Conservation (phyloP, 1,140 invertebrate species). For the Probaryconus sp. region DNA sequence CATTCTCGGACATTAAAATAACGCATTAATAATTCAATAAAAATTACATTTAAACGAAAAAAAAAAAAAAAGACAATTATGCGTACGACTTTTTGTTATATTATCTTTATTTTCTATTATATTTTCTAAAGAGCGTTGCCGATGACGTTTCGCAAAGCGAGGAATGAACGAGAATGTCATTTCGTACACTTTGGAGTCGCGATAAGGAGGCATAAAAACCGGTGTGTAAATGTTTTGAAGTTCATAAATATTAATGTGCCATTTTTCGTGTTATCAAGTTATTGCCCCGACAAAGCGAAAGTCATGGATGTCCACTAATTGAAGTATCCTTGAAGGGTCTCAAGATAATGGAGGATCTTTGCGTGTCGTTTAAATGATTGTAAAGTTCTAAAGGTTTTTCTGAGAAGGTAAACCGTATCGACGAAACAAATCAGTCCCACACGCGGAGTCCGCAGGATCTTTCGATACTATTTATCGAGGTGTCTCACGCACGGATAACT, state of each 20-base stretch:
- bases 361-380: constrained; percentile 23
- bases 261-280: constrained; percentile 41
- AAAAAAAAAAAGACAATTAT: too few relatives aligned
- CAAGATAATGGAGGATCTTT: constrained; percentile 42
- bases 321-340: constrained; percentile 48
- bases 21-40: too few relatives aligned
- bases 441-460: constrained; percentile 28
- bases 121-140: too few relatives aligned
- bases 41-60: too few relatives aligned
- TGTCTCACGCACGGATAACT: constrained; percentile 24
- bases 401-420: constrained; percentile 43
- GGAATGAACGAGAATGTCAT: background rate
- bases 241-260: constrained; percentile 49
- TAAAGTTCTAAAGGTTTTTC: constrained; percentile 45
- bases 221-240: constrained; percentile 12
- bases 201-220: constrained; percentile 37
- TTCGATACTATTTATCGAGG: constrained; percentile 38
- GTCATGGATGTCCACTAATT: constrained; percentile 39
- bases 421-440: constrained; percentile 37
- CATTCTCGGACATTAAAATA: too few relatives aligned
- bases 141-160: constrained; percentile 5
- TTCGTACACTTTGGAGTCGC: background rate
- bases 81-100: too few relatives aligned
- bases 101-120: too few relatives aligned
- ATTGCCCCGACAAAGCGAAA: constrained; percentile 24